Evolutionary conservation across 2,888 invertebrate genomes (phyloP).

Genomic region (Drosophila prostipennis): DNA sequence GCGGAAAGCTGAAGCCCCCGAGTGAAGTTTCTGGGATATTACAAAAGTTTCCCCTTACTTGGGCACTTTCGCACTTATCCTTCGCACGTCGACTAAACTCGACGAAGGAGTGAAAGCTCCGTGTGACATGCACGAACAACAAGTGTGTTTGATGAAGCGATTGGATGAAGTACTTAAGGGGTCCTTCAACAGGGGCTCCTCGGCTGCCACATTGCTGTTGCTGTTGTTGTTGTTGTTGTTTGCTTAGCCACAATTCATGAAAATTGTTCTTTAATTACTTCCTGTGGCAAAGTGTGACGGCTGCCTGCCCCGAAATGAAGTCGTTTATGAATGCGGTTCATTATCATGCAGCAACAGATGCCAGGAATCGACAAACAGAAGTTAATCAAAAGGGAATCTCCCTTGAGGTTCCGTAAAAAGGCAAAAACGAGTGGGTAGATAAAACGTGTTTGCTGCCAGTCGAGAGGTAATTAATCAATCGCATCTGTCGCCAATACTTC

Average conservation of each 20-base stretch:
- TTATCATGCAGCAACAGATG: slow-evolving; percentile 75
- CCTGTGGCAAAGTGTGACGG: slow-evolving; percentile 47
- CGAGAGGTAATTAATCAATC: slow-evolving; percentile 67
- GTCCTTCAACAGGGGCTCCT: slow-evolving; percentile 13
- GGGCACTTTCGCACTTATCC: slow-evolving; percentile 36
- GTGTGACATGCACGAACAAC: slow-evolving; percentile 52
- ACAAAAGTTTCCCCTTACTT: slow-evolving; percentile 59
- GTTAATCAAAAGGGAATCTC: slow-evolving; percentile 60
- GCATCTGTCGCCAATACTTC: slow-evolving; percentile 57
- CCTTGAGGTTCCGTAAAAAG: not conserved
- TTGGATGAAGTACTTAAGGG: slow-evolving; percentile 48
- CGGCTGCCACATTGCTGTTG: not conserved
- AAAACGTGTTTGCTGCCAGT: slow-evolving; percentile 44
- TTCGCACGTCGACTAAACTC: slow-evolving; percentile 1
- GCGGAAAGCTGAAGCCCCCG: slow-evolving; percentile 37
- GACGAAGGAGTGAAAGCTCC: slow-evolving; percentile 34
- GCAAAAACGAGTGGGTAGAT: slow-evolving; percentile 4
- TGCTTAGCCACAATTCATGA: slow-evolving; percentile 48
- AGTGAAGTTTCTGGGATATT: slow-evolving; percentile 68
- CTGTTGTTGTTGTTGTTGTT: slow-evolving; percentile 7
- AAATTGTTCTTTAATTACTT: slow-evolving; percentile 77
- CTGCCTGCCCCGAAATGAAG: slow-evolving; percentile 30
- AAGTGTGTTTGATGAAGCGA: slow-evolving; percentile 67
- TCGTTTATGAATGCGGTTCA: slow-evolving; percentile 59
- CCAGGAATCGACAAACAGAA: slow-evolving; percentile 50